phyloP scores from a whole-genome alignment of 2,888 invertebrate species.

The Lithophane leautieri region DNA sequence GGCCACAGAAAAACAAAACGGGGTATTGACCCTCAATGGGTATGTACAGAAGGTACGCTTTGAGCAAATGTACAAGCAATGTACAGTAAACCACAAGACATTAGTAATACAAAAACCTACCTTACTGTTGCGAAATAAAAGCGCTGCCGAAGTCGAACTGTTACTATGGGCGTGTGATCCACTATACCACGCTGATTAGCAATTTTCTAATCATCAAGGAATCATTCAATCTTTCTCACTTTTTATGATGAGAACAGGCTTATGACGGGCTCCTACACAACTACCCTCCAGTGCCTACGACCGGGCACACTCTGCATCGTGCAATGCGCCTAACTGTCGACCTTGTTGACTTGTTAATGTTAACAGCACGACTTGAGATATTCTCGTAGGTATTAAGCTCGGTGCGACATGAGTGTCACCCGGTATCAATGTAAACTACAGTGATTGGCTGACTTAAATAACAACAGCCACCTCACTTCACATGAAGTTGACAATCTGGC shows the following conservation, averaged over 20 bases:
- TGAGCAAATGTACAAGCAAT: neutral
- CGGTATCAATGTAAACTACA: neutral
- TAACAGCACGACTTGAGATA: neutral
- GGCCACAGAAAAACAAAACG: constrained; percentile 51
- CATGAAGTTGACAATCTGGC: neutral
- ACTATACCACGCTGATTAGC: neutral
- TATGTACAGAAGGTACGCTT: constrained; percentile 24
- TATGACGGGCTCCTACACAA: too few species aligned
- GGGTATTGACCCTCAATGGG: neutral
- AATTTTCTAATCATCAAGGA: neutral
- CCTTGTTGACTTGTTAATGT: neutral
- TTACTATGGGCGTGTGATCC: neutral
- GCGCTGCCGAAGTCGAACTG: neutral
- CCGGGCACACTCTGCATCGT: neutral
- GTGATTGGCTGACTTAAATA: neutral
- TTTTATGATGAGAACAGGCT: neutral
- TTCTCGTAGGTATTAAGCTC: too few species aligned
- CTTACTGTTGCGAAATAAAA: neutral
- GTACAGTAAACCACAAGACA: too few species aligned
- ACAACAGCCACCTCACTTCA: neutral
- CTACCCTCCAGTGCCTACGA: neutral
- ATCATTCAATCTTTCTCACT: neutral
- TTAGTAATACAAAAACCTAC: neutral
- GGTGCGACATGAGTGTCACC: neutral
- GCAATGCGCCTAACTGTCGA: neutral